Evolutionary conservation across 2,888 invertebrate genomes (phyloP).

Genomic region (Chloroclysta siterata): DNA sequence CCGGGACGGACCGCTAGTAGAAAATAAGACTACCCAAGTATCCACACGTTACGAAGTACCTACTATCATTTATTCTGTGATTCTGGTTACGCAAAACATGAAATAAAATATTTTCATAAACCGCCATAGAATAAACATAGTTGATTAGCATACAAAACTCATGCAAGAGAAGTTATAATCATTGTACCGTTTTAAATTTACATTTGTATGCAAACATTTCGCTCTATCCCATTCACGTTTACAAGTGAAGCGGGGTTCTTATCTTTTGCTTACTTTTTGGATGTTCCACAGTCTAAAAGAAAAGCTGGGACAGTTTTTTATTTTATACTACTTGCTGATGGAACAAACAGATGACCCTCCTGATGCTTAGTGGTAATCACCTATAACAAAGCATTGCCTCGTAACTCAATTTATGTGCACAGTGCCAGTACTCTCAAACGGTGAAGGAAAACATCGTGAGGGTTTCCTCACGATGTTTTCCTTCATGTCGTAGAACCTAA

Average conservation of each 20-base stretch:
- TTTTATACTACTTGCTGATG: not conserved
- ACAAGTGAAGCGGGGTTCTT: slow-evolving; percentile 38
- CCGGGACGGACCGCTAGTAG: no score
- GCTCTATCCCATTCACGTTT: slow-evolving; percentile 29
- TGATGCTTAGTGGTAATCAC: no score
- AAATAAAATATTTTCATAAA: not conserved
- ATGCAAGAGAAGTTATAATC: slow-evolving; percentile 6
- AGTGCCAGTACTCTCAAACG: no score
- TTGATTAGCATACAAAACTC: not conserved
- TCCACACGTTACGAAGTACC: no score
- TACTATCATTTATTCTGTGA: no score
- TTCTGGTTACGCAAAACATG: not conserved
- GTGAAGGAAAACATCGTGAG: no score
- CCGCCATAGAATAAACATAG: not conserved
- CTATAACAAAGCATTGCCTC: no score
- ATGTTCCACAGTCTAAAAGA: slow-evolving; percentile 26
- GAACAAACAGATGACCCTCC: no score
- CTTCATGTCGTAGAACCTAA: no score
- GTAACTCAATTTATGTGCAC: no score
- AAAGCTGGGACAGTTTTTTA: slow-evolving; percentile 12
- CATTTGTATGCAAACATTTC: slow-evolving; percentile 29
- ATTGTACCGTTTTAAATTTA: slow-evolving; percentile 15
- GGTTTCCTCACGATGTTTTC: no score
- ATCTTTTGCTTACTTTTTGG: slow-evolving; percentile 40
- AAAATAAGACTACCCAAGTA: no score